Base-by-base conservation (phyloP, 2,797 vertebrate genomes). In the Steatocranus sp. region DNA sequence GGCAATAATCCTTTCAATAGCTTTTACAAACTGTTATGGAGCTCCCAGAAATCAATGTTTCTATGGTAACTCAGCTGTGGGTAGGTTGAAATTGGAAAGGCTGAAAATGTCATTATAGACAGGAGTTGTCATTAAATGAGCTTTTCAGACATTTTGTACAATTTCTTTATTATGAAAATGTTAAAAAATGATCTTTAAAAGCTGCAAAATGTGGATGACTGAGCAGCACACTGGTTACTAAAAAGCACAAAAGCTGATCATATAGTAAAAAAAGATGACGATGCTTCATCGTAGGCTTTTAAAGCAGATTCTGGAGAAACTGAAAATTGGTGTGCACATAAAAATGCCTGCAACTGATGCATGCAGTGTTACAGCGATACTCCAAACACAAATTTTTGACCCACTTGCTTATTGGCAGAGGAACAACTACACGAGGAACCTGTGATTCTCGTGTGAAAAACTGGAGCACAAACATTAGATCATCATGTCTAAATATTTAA, bases 31-130 rank as follows among this genome's bases (percentile, higher is more conserved):
- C 51, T 54, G 81, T 75, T 80, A 53, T 46, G 2, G 2, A 61
- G 81, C 23, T 50, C 76, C 68, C 46, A 82, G 43, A 88, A 80
- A 84, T 76, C 74, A 46, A 50, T 76, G 90, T 93, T 90, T 68
- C 91, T 56, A 90, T 88, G 83, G 90, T 50, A 83, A 94, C 83
- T 17, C 46, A n/a, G 8, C 78, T 6, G 81, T n/a, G 53, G 79
- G 84, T 74, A 63, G 76, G 66, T 8, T 81, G 75, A 78, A 34
- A 49, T 8, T 79, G 75, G 81, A 86, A 43, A 11, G 15, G 25
- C 79, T 79, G 81, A 84, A 84, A 87, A 88, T 86, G 70, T 56
- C 86, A 75, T 82, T 17, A 80, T 8, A 85, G 74, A 56, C 46
- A 3, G 11, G 43, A 70, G 34, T 10, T 53, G 32, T 63, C 61